Evolutionary conservation across 2,888 invertebrate genomes (phyloP).

Genomic region (Alcis repandata): DNA sequence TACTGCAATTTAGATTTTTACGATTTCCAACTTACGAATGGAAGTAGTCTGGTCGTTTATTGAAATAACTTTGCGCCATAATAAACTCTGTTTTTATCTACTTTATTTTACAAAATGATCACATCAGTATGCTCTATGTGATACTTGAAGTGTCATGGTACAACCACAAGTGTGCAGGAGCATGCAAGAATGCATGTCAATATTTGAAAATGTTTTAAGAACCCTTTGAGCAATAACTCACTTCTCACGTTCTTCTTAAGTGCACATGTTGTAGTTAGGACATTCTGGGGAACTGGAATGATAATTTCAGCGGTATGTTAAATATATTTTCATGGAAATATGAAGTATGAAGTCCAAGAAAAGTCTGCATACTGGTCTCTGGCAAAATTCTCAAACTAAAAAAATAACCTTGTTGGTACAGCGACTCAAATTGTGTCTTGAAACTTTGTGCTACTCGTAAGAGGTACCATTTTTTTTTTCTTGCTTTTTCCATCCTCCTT

Average conservation of each 20-base stretch:
- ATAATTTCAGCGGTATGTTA: neutral
- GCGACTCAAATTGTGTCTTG: no score
- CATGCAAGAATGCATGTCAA: slow-evolving; percentile 31
- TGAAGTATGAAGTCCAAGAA: neutral
- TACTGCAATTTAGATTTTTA: slow-evolving; percentile 22
- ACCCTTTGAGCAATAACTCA: slow-evolving; percentile 12
- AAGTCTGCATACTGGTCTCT: no score
- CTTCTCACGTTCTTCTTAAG: slow-evolving; percentile 18
- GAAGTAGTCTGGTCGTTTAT: neutral
- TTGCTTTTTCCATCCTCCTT: no score
- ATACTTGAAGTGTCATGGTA: slow-evolving; percentile 8
- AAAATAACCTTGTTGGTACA: no score
- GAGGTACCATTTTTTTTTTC: no score
- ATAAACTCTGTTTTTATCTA: slow-evolving; percentile 11
- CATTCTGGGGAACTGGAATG: neutral
- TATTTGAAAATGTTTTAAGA: slow-evolving; percentile 27
- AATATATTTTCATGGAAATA: neutral
- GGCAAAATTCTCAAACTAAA: no score
- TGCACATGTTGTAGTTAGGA: neutral
- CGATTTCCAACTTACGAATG: slow-evolving; percentile 8
- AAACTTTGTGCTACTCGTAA: no score
- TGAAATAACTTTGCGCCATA: slow-evolving; percentile 2
- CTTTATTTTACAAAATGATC: neutral
- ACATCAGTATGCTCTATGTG: slow-evolving; percentile 21
- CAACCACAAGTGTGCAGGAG: neutral